Conservation (phyloP, 1,140 invertebrate genomes). For the Cydia splendana region DNA sequence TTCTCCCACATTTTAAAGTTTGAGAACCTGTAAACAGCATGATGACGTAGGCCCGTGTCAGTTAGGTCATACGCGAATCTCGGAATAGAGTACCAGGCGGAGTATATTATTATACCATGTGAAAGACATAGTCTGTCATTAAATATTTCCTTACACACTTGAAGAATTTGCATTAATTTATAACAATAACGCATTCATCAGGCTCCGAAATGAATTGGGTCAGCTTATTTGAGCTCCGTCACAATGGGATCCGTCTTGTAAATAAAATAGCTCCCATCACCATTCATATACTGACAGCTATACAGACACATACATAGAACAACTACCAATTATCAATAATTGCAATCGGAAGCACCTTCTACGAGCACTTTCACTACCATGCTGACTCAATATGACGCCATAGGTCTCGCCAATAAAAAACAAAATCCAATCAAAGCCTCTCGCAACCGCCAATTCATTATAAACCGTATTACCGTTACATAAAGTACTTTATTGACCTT, state of each 20-base stretch:
- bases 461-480: slow-evolving; percentile 18
- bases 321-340: not conserved
- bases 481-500: not conserved
- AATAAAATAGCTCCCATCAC: not conserved
- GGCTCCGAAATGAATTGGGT: too few species aligned
- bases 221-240: too few species aligned
- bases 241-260: not conserved
- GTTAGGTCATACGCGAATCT: too few species aligned
- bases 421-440: slow-evolving; percentile 11
- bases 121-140: too few species aligned
- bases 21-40: too few species aligned
- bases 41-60: too few species aligned
- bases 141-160: too few species aligned
- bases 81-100: too few species aligned
- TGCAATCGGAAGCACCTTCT: slow-evolving; percentile 27
- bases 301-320: not conserved
- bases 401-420: slow-evolving; percentile 18
- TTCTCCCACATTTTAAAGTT: too few species aligned
- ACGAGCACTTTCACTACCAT: slow-evolving; percentile 26
- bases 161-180: too few species aligned
- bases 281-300: not conserved
- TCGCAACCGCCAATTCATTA: not conserved
- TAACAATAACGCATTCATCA: too few species aligned
- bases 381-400: slow-evolving; percentile 24
- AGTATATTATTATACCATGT: too few species aligned